Percentiles rank a stretch among this genome's conserved stretches.
These are phyloP conservation scores for Belonocnema kinseyi DNA, from an alignment of 1,140 invertebrate species.

Conservation along the genomic window DNA sequence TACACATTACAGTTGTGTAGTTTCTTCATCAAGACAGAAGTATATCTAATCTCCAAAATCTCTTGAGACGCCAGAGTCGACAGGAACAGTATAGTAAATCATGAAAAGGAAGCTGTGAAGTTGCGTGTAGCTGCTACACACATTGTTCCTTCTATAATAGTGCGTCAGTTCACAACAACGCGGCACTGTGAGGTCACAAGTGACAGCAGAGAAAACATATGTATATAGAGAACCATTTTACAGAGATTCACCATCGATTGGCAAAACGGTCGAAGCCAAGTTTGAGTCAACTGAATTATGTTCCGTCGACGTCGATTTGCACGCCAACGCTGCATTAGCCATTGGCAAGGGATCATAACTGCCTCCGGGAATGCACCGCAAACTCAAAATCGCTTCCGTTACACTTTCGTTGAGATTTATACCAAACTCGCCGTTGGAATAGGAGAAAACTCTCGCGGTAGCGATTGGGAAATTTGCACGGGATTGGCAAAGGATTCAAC, in stretches of 20 bases:
- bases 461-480: slow-evolving; percentile 51
- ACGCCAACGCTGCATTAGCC: slow-evolving; percentile 68
- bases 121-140: no score
- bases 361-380: slow-evolving; percentile 61
- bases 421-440: slow-evolving; percentile 52
- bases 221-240: background rate
- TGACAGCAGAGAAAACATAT: background rate
- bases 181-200: no score
- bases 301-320: slow-evolving; percentile 67
- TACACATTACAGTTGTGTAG: no score
- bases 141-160: no score
- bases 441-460: slow-evolving; percentile 45
- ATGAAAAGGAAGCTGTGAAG: no score
- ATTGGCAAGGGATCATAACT: slow-evolving; percentile 71
- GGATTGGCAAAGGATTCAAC: slow-evolving; percentile 46
- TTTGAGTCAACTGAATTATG: slow-evolving; percentile 67
- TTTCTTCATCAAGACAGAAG: no score
- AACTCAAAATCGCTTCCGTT: slow-evolving; percentile 68
- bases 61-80: no score
- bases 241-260: slow-evolving; percentile 49
- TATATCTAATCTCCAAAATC: no score
- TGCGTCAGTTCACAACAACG: no score
- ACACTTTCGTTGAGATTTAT: slow-evolving; percentile 66
- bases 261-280: slow-evolving; percentile 55
- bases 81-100: no score